Evolutionary conservation across 1,140 invertebrate species (phyloP).

Genomic region (Eriosoma lanigerum): DNA sequence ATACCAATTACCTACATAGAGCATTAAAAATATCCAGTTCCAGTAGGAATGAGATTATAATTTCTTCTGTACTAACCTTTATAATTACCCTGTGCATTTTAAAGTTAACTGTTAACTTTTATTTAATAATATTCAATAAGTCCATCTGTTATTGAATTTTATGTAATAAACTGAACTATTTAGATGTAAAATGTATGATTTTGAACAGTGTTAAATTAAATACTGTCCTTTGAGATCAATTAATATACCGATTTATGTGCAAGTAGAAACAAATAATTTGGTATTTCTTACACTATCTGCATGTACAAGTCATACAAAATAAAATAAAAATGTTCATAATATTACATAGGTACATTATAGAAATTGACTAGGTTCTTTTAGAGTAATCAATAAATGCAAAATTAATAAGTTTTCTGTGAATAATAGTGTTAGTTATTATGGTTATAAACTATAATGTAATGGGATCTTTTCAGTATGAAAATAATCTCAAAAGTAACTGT

Average conservation of each 20-base stretch:
- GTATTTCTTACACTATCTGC: not conserved
- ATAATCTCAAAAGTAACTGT: not conserved
- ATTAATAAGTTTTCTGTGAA: constrained; percentile 24
- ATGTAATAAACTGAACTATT: not conserved
- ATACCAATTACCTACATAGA: too few species aligned
- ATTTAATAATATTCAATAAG: constrained; percentile 13
- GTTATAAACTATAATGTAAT: not conserved
- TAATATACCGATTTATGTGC: not conserved
- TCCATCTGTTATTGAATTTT: not conserved
- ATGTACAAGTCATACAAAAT: constrained; percentile 8
- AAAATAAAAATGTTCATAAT: constrained; percentile 15
- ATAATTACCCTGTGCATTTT: constrained; percentile 20
- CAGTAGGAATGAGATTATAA: not conserved
- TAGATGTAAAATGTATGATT: not conserved
- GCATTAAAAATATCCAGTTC: constrained; percentile 43
- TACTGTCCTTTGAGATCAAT: constrained; percentile 30
- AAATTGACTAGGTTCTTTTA: constrained; percentile 25
- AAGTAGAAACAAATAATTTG: constrained; percentile 24
- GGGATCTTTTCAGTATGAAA: not conserved
- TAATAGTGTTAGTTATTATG: not conserved
- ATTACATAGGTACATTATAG: constrained; percentile 26
- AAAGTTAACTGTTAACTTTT: not conserved
- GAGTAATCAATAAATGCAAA: constrained; percentile 32
- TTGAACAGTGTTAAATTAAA: constrained; percentile 3
- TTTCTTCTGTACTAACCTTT: not conserved